Base-by-base conservation (phyloP, 2,113 vertebrate genomes). In the Phoenicopterus ruber region DNA sequence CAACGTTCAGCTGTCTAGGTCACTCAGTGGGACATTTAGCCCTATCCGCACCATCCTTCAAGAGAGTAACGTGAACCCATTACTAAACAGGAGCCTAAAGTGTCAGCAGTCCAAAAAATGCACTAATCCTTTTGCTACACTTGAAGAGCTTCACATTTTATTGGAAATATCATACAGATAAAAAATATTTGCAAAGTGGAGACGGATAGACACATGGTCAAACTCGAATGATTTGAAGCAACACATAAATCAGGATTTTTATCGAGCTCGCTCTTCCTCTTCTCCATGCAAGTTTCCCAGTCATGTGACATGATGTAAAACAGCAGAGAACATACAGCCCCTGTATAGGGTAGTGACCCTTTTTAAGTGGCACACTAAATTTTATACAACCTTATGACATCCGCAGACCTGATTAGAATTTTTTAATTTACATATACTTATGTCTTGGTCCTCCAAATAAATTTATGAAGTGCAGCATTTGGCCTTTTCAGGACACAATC, bases 1-100 rank as follows among this genome's bases (percentile, higher is more conserved):
- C 62, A 95, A n/a, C 58, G 28, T 22, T 50, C 96, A 97, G 91
- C 93, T 97, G 96, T 74, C 85, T 10, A 29, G 50, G 59, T 97
- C 94, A 96, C 55, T 97, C 95, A 90, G 2, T 0, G 21, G 82
- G 58, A 95, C 78, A 66, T 77, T 14, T 36, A 91, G 71, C 47
- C 62, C 21, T 31, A 10, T 66, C 59, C 62, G 36, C 58, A 77
- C 24, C 46, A 77, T 31, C 67, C 59, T 80, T 67, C 84, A 67
- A 73, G 67, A 65, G 1, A 79, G 82, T 90, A 97, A 95, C 0
- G 1, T 71, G 89, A 97, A 40, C 38, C 71, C 25, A 31, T 67
- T 57, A 62, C 90, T 88, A 88, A 97, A 91, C 19, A 52, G 12
- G 52, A 79, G 52, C 87, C 63, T 57, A 5, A 95, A 90, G 42